Percentiles rank a stretch among this genome's conserved stretches.
Conservation (phyloP, 2,888 invertebrate genomes). For the Acleris emargana region DNA sequence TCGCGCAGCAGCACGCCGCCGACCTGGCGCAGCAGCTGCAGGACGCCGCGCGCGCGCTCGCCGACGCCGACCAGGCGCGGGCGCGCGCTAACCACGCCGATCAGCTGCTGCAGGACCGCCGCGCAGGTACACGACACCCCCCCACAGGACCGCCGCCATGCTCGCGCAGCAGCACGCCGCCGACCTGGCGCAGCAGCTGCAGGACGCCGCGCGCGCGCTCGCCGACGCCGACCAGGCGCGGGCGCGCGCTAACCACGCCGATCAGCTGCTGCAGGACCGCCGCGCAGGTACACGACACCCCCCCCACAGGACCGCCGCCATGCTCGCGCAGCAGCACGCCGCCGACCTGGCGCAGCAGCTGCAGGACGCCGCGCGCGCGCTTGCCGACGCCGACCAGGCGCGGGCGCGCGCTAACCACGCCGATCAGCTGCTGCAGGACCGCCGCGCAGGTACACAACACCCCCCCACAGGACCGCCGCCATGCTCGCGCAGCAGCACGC, state of each 20-base stretch:
- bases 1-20: slow-evolving; percentile 56
- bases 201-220: slow-evolving; percentile 48
- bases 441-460: neutral
- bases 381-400: slow-evolving; percentile 3
- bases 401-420: slow-evolving; percentile 6
- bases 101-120: slow-evolving; percentile 9
- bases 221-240: slow-evolving; percentile 3
- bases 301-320: slow-evolving; percentile 53
- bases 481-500: slow-evolving; percentile 67
- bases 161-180: slow-evolving; percentile 49
- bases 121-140: neutral
- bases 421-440: slow-evolving; percentile 11
- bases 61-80: slow-evolving; percentile 1
- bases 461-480: slow-evolving; percentile 48
- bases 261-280: slow-evolving; percentile 10
- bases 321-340: slow-evolving; percentile 49
- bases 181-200: slow-evolving; percentile 25
- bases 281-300: neutral
- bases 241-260: slow-evolving; percentile 8
- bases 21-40: slow-evolving; percentile 24
- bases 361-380: slow-evolving; percentile 48
- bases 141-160: slow-evolving; percentile 53
- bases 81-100: no score
- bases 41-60: slow-evolving; percentile 48
- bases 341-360: slow-evolving; percentile 25